These are phyloP conservation scores for Cottoperca gobio DNA, from an alignment of 2,797 vertebrate genomes.

Conservation along the genomic window DNA sequence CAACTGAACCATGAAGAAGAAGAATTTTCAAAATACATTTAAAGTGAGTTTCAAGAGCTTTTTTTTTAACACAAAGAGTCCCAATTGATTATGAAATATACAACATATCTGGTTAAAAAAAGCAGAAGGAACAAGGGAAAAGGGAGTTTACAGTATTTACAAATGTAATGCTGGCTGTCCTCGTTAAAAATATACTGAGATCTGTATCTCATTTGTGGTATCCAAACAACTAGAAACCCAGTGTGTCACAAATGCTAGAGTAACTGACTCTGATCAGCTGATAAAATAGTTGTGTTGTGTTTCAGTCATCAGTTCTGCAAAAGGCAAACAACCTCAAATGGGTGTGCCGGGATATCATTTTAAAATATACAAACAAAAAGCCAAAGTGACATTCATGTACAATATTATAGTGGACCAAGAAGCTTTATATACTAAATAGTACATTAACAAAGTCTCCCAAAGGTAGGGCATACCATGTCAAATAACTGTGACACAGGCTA, in stretches of 20 bases:
- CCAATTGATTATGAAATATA: constrained; percentile 70
- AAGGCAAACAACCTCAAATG: constrained; percentile 33
- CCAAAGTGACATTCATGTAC: constrained; percentile 41
- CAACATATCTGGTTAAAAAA: constrained; percentile 55
- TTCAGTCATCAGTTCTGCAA: constrained; percentile 15
- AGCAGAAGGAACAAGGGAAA: constrained; percentile 12
- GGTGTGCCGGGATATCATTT: constrained; percentile 10
- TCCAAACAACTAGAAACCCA: constrained; percentile 36
- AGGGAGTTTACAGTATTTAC: constrained; percentile 74
- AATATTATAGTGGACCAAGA: constrained; percentile 2
- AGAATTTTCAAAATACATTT: constrained; percentile 51
- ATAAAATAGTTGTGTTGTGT: constrained; percentile 22
- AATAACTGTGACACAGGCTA: background rate
- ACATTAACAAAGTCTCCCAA: background rate
- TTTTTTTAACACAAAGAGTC: constrained; percentile 49
- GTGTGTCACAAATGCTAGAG: constrained; percentile 14
- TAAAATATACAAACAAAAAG: constrained; percentile 48
- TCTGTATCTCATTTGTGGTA: constrained; percentile 35
- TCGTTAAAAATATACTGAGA: constrained; percentile 56
- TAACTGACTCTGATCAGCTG: background rate
- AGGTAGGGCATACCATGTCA: background rate
- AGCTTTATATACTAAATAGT: background rate
- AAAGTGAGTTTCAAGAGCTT: constrained; percentile 45
- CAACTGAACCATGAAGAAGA: constrained; percentile 50
- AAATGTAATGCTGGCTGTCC: constrained; percentile 41